Evolutionary conservation across 2,888 invertebrate genomes (phyloP).

Genomic region (Sialis lutaria): DNA sequence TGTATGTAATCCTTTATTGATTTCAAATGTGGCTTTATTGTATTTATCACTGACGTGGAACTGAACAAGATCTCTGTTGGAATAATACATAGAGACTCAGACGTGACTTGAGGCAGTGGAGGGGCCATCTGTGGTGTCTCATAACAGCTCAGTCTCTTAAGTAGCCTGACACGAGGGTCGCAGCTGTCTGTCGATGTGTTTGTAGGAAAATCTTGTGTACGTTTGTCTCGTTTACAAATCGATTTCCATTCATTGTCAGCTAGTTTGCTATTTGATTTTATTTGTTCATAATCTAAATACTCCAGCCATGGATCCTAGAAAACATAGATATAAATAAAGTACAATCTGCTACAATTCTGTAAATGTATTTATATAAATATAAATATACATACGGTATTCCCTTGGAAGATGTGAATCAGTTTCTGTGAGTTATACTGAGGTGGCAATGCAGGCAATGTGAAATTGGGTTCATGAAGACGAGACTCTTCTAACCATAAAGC

Average conservation of each 20-base stretch:
- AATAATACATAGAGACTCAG: slow-evolving; percentile 18
- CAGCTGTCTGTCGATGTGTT: slow-evolving; percentile 17
- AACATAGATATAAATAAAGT: background rate
- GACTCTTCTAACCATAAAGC: slow-evolving; percentile 66
- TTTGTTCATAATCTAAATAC: slow-evolving; percentile 37
- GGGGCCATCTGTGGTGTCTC: slow-evolving; percentile 43
- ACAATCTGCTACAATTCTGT: background rate
- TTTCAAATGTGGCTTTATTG: background rate
- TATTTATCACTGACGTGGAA: background rate
- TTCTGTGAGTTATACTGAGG: slow-evolving; percentile 52
- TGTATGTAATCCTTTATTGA: background rate
- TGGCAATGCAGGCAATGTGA: slow-evolving; percentile 50
- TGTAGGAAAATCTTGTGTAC: slow-evolving; percentile 15
- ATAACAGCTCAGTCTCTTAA: slow-evolving; percentile 40
- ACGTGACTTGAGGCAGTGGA: slow-evolving; percentile 24
- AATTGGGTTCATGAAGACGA: slow-evolving; percentile 44
- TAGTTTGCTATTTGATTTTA: slow-evolving; percentile 32
- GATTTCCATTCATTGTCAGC: slow-evolving; percentile 36
- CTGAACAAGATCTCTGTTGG: background rate
- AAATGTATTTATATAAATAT: background rate
- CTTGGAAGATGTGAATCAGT: slow-evolving; percentile 41
- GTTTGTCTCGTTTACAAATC: slow-evolving; percentile 28
- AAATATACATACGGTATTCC: slow-evolving; percentile 28
- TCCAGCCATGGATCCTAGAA: slow-evolving; percentile 46
- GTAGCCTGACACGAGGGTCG: slow-evolving; percentile 36